Conservation (phyloP, 2,113 vertebrate species). For the Equus przewalskii region DNA sequence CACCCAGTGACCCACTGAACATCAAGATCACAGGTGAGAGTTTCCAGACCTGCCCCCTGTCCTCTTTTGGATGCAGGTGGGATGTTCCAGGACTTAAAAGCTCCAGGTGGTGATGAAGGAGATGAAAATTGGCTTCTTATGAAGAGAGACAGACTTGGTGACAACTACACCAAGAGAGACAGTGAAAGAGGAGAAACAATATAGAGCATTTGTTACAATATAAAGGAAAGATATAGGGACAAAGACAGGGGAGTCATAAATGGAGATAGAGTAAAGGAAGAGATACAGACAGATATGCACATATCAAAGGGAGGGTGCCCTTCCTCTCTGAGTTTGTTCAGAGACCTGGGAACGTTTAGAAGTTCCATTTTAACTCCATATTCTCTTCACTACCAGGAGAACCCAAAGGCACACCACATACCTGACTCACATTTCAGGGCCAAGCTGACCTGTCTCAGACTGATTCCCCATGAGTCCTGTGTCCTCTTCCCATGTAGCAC, state of each 20-base stretch:
- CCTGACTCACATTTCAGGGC: too few relatives aligned
- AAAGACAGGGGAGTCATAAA: neutral
- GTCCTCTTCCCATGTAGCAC: too few relatives aligned
- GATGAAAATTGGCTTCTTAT: fast-evolving
- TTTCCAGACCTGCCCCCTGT: too few relatives aligned
- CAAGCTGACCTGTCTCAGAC: too few relatives aligned
- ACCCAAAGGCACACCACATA: too few relatives aligned
- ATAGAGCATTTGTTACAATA: neutral
- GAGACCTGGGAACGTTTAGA: neutral
- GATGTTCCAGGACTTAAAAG: neutral
- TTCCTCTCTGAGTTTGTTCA: neutral
- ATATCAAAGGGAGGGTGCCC: neutral
- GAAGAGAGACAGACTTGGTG: neutral
- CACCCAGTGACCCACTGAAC: neutral
- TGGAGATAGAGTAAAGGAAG: neutral
- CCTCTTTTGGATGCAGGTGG: neutral
- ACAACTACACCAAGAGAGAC: neutral
- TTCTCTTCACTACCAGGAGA: too few relatives aligned
- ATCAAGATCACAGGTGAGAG: constrained; percentile 17
- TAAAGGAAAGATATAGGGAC: neutral
- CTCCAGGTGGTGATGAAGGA: neutral
- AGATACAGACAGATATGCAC: neutral
- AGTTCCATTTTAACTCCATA: neutral
- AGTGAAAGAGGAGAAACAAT: neutral
- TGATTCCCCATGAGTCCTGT: too few relatives aligned